Conservation (phyloP, 2,113 vertebrate species). For the Pluvialis apricaria region DNA sequence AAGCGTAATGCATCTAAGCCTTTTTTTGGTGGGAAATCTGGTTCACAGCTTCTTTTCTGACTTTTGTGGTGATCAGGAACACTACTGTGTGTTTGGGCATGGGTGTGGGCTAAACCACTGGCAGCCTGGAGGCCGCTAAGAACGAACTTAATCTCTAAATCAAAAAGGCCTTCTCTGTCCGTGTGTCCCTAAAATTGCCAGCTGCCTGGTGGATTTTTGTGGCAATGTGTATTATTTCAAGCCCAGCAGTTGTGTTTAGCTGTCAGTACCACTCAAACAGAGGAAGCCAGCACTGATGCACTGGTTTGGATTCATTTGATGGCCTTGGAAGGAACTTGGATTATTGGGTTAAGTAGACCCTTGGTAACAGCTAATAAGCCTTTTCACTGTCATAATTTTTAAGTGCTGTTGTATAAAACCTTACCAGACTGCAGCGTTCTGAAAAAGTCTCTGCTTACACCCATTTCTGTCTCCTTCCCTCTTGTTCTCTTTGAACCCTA, state of each 20-base stretch:
- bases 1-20: neutral
- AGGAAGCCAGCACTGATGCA: neutral
- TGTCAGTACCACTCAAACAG: neutral
- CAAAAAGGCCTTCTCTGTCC: neutral
- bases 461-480: neutral
- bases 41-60: neutral
- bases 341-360: neutral
- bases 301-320: neutral
- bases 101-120: neutral
- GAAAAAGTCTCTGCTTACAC: neutral
- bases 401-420: neutral
- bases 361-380: neutral
- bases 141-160: neutral
- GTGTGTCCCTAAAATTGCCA: neutral
- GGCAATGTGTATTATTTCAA: neutral
- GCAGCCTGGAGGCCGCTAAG: neutral
- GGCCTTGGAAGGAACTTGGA: neutral
- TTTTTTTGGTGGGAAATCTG: neutral
- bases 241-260: neutral
- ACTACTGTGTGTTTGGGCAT: neutral
- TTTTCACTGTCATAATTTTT: accelerated
- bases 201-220: neutral
- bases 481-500: conserved; percentile 33
- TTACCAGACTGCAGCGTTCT: neutral
- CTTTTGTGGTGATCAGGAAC: neutral